Percentiles rank a stretch among this genome's conserved stretches.
phyloP scores from a whole-genome alignment of 2,113 vertebrate species.

The Thunnus thynnus region DNA sequence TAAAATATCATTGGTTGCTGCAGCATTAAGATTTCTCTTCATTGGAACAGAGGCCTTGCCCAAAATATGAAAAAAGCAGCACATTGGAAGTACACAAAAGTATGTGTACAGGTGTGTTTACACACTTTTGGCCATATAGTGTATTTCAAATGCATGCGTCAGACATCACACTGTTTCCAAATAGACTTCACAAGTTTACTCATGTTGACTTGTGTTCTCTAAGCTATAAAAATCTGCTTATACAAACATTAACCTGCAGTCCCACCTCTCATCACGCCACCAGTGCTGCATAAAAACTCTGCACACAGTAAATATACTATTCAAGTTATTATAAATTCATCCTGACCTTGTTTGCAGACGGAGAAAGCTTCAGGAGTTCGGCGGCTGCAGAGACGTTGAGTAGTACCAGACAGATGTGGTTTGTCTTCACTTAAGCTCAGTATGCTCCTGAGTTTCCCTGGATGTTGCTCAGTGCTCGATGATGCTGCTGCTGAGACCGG shows the following conservation, averaged over 20 bases:
- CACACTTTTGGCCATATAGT: background rate
- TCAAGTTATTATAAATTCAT: background rate
- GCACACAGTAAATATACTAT: background rate
- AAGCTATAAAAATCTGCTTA: background rate
- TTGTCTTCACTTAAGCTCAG: conserved; percentile 54
- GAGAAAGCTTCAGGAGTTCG: conserved; percentile 41
- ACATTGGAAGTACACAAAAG: background rate
- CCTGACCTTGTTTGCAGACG: conserved; percentile 65
- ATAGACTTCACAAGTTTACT: background rate
- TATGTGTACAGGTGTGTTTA: background rate
- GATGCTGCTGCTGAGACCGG: conserved; percentile 62
- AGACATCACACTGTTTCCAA: background rate
- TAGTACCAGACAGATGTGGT: conserved; percentile 28
- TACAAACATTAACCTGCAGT: conserved; percentile 2
- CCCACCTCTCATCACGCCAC: background rate
- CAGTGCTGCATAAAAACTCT: background rate
- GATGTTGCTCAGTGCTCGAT: conserved; percentile 56
- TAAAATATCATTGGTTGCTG: background rate
- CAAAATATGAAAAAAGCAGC: background rate
- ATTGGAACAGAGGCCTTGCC: background rate
- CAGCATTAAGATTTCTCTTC: background rate
- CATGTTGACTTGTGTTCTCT: conserved; percentile 1
- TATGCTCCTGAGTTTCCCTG: conserved; percentile 61
- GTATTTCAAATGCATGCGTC: conserved; percentile 7
- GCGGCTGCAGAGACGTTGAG: conserved; percentile 11